A percentile compares a stretch with the other conserved stretches of the same genome.
phyloP scores from a whole-genome alignment of 1,140 invertebrate species.

The Halesus radiatus region DNA sequence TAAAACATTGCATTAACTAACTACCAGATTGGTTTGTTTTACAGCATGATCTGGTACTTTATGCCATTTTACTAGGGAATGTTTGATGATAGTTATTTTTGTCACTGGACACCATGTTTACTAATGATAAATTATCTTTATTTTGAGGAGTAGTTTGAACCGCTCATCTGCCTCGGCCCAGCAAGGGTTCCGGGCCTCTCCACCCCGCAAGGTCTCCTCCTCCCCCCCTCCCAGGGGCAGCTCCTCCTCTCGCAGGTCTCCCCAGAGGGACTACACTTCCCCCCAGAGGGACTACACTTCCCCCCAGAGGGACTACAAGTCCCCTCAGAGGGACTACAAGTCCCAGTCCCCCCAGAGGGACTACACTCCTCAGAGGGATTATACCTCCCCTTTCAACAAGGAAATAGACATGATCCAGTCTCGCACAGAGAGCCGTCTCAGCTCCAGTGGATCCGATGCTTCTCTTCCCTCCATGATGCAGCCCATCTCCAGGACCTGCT shows the following conservation, averaged over 20 bases:
- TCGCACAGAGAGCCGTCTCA: slow-evolving; percentile 63
- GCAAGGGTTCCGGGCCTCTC: slow-evolving; percentile 16
- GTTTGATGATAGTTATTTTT: too few species aligned
- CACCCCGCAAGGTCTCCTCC: slow-evolving; percentile 5
- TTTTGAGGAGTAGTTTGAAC: slow-evolving; percentile 55
- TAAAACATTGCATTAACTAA: too few species aligned
- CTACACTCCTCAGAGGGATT: slow-evolving; percentile 40
- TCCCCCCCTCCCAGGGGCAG: not conserved
- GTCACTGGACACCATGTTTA: slow-evolving; percentile 6
- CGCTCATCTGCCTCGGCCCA: slow-evolving; percentile 40
- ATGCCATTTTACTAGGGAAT: too few species aligned
- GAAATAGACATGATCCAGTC: slow-evolving; percentile 53
- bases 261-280: slow-evolving; percentile 31
- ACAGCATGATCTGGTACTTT: too few species aligned
- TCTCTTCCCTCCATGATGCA: slow-evolving; percentile 59
- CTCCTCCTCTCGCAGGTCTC: slow-evolving; percentile 8
- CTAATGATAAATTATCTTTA: slow-evolving; percentile 42
- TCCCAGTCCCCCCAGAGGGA: slow-evolving; percentile 6
- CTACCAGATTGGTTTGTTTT: too few species aligned
- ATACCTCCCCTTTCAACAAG: slow-evolving; percentile 38
- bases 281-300: slow-evolving; percentile 29
- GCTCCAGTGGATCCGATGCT: slow-evolving; percentile 71
- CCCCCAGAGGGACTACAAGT: slow-evolving; percentile 21
- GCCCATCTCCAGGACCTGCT: slow-evolving; percentile 48
- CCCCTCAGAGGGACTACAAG: slow-evolving; percentile 18